phyloP scores from a whole-genome alignment of 1,140 invertebrate genomes.

The Trachymyrmex cornetzi region DNA sequence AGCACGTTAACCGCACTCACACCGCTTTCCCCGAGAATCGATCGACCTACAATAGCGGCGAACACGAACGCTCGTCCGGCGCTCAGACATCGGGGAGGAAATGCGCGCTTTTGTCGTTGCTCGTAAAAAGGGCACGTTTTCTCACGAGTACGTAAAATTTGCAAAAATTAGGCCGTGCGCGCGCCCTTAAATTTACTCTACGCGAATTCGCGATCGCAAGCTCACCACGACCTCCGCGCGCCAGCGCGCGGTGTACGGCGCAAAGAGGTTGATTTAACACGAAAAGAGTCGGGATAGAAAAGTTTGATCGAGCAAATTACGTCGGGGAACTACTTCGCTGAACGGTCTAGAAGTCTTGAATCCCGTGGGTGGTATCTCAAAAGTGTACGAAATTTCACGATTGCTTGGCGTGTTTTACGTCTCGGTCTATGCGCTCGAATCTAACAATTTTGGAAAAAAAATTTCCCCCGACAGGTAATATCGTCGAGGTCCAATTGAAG shows the following conservation, averaged over 20 bases:
- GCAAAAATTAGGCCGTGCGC: neutral
- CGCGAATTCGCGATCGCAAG: neutral
- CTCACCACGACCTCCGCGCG: neutral
- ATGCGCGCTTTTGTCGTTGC: slow-evolving; percentile 48
- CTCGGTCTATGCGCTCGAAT: neutral
- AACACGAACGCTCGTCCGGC: slow-evolving; percentile 48
- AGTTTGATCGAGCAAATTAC: slow-evolving; percentile 74
- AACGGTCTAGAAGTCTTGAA: slow-evolving; percentile 63
- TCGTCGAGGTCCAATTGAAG: slow-evolving; percentile 17
- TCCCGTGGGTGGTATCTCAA: slow-evolving; percentile 53
- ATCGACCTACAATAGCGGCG: slow-evolving; percentile 63
- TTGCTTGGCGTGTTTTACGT: slow-evolving; percentile 41
- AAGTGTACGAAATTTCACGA: slow-evolving; percentile 50
- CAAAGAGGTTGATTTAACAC: slow-evolving; percentile 59
- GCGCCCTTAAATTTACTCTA: slow-evolving; percentile 35
- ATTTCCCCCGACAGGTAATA: neutral
- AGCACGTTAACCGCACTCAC: slow-evolving; percentile 60
- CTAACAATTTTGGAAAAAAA: slow-evolving; percentile 10
- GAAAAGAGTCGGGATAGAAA: slow-evolving; percentile 59
- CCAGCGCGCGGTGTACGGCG: neutral
- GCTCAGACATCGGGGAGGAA: slow-evolving; percentile 51
- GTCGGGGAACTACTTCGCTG: slow-evolving; percentile 68
- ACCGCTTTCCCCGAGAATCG: slow-evolving; percentile 35
- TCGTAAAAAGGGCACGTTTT: slow-evolving; percentile 10
- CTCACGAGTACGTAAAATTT: slow-evolving; percentile 9